Evolutionary conservation across 2,113 vertebrate genomes (phyloP).

Genomic region (Aldabrachelys gigantea): DNA sequence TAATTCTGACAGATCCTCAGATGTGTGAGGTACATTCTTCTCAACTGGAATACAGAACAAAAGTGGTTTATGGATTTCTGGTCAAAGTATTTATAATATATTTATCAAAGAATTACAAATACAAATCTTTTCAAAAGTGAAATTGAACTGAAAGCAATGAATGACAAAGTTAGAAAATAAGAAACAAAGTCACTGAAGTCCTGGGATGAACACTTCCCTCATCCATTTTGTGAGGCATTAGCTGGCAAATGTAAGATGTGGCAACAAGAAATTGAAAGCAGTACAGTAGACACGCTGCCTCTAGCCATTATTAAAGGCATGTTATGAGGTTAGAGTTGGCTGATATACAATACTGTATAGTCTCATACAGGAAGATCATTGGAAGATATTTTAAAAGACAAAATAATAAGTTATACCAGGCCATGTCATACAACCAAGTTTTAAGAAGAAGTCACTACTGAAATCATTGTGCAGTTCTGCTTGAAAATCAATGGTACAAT

Average conservation of each 20-base stretch:
- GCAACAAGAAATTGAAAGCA: slow-evolving; percentile 41
- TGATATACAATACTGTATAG: not conserved
- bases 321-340: not conserved
- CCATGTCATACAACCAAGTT: not conserved
- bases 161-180: not conserved
- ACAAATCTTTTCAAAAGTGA: not conserved
- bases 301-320: slow-evolving; percentile 17
- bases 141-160: slow-evolving; percentile 9
- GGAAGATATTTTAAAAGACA: not conserved
- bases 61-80: slow-evolving; percentile 68
- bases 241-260: not conserved
- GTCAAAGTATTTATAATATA: slow-evolving; percentile 60
- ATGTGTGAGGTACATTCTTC: slow-evolving; percentile 71
- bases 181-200: not conserved
- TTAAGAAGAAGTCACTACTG: not conserved
- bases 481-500: not conserved
- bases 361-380: not conserved
- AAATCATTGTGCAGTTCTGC: not conserved
- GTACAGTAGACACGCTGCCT: slow-evolving; percentile 33
- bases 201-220: not conserved
- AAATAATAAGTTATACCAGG: not conserved
- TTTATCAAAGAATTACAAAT: slow-evolving; percentile 55
- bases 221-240: slow-evolving; percentile 8
- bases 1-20: slow-evolving; percentile 82
- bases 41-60: slow-evolving; percentile 71